phyloP scores from a whole-genome alignment of 2,888 invertebrate species.

The Tachystola acroxantha region DNA sequence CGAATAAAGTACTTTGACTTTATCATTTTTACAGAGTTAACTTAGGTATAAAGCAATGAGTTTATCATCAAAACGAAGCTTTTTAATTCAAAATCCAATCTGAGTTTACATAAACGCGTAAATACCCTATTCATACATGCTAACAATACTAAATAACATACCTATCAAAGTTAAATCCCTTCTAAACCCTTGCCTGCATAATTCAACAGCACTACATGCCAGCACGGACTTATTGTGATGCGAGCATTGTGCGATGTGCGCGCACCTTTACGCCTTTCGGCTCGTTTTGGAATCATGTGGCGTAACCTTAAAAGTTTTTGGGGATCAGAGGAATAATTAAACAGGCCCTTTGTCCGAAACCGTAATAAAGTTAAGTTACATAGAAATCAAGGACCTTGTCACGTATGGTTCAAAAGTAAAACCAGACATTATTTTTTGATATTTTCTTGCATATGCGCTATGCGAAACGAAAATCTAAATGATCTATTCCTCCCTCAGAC shows the following conservation, averaged over 20 bases:
- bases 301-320: conserved; percentile 15
- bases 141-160: background rate
- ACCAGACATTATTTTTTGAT: too few species aligned
- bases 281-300: conserved; percentile 8
- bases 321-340: conserved; percentile 23
- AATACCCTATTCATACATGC: background rate
- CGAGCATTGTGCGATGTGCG: background rate
- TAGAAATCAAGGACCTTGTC: too few species aligned
- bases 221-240: conserved; percentile 29
- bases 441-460: too few species aligned
- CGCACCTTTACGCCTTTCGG: conserved; percentile 6
- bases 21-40: too few species aligned
- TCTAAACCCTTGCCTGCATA: conserved; percentile 30
- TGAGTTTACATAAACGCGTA: too few species aligned
- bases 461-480: too few species aligned
- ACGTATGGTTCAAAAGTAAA: too few species aligned
- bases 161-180: conserved; percentile 10
- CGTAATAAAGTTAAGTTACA: too few species aligned
- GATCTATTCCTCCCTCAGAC: too few species aligned
- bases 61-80: too few species aligned
- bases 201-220: conserved; percentile 41
- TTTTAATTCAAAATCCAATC: background rate
- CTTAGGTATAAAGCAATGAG: too few species aligned
- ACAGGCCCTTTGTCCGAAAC: background rate
- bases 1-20: too few species aligned